A percentile compares a stretch with the other conserved stretches of the same genome.
Evolutionary conservation across 1,140 invertebrate species (phyloP).

Genomic region (Drosophila mojavensis): DNA sequence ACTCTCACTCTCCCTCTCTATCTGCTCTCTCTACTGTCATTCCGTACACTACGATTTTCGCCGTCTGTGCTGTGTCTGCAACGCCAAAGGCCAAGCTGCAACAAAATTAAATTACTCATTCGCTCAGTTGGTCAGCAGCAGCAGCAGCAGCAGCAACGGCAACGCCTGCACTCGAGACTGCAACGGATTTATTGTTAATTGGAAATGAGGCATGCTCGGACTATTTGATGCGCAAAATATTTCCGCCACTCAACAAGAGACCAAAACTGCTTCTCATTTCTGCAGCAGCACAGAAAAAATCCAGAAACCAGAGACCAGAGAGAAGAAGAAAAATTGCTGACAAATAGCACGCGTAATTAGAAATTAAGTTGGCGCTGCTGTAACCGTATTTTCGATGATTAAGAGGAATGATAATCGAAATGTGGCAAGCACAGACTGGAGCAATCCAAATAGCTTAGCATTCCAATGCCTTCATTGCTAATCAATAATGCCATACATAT

Average conservation of each 20-base stretch:
- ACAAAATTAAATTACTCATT: slow-evolving; percentile 81
- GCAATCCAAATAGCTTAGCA: neutral
- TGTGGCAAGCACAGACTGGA: slow-evolving; percentile 8
- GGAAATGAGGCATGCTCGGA: slow-evolving; percentile 78
- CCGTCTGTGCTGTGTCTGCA: slow-evolving; percentile 47
- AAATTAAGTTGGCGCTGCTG: slow-evolving; percentile 71
- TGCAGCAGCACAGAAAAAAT: neutral
- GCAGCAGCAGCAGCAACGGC: neutral
- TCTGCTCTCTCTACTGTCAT: slow-evolving; percentile 21
- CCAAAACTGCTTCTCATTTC: slow-evolving; percentile 33
- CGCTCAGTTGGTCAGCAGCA: slow-evolving; percentile 67
- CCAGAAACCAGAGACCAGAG: slow-evolving; percentile 9
- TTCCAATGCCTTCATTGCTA: neutral
- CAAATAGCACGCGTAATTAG: slow-evolving; percentile 80
- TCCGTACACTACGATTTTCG: neutral
- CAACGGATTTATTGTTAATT: slow-evolving; percentile 80
- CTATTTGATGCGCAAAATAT: slow-evolving; percentile 77
- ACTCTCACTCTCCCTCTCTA: neutral
- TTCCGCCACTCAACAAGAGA: slow-evolving; percentile 66
- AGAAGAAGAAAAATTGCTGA: slow-evolving; percentile 65
- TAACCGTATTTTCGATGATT: slow-evolving; percentile 44
- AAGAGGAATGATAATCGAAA: slow-evolving; percentile 31
- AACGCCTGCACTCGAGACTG: slow-evolving; percentile 47
- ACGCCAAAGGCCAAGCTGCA: slow-evolving; percentile 73
- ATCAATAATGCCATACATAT: slow-evolving; percentile 3